Percentiles rank a stretch among this genome's conserved stretches.
These are phyloP conservation scores for Pimephales promelas DNA, from an alignment of 2,113 vertebrate species.

Conservation along the genomic window DNA sequence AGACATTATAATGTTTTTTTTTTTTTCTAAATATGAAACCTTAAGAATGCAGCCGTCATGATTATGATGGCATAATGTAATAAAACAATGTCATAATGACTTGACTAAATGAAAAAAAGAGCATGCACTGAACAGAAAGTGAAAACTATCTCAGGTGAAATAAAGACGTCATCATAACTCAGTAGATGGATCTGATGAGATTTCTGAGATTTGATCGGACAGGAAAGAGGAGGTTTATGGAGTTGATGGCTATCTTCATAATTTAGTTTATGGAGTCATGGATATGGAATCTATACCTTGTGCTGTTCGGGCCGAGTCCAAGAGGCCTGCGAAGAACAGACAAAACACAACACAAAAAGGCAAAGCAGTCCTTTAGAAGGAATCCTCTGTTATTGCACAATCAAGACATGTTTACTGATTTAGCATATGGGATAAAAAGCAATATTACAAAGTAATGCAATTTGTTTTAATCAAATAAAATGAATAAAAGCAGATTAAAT, in stretches of 20 bases:
- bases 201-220: conserved; percentile 10
- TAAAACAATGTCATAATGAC: background rate
- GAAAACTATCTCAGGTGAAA: background rate
- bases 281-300: conserved; percentile 89
- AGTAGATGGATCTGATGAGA: conserved; percentile 27
- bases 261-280: conserved; percentile 33
- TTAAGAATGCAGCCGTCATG: background rate
- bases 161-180: background rate
- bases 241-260: background rate
- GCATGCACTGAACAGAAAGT: conserved; percentile 19
- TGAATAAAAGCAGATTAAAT: no score
- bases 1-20: background rate
- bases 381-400: conserved; percentile 55
- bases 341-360: conserved; percentile 84
- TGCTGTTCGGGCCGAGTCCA: conserved; percentile 98
- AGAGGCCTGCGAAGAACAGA: conserved; percentile 97
- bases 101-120: conserved; percentile 11
- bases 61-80: background rate
- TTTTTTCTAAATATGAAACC: background rate
- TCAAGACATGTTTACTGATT: conserved; percentile 47
- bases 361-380: conserved; percentile 74
- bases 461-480: no score
- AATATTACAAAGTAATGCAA: conserved; percentile 8
- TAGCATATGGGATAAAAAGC: conserved; percentile 40
- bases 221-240: background rate